Evolutionary conservation across 2,888 invertebrate genomes (phyloP), one percentile per base, ranked within the genome.

Genomic region (Ochropacha duplaris): DNA sequence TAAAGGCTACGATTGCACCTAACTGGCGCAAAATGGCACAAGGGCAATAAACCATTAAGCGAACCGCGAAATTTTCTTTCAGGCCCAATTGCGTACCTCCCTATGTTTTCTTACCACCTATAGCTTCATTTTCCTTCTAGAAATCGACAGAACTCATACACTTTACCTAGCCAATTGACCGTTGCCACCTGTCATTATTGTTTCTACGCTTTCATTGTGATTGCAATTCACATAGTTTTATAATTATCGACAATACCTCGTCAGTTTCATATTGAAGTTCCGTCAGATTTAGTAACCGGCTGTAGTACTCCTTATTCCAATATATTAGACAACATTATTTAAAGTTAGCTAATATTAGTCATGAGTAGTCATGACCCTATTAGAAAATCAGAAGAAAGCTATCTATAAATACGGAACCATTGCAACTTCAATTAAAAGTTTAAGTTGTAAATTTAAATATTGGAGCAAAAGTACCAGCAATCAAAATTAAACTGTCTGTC

Each of bases 121-220:
- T 5, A 36, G n/a, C 36, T 36, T 39, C 5, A 14, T 19, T 19
- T 5, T 44, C 19, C 9, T 44, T 19, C 3, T 44, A n/a, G 44
- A 44, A 44, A 44, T 19, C 9, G 19, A 44, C 44, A 44, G 19
- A 19, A 39, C 0, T 16, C 39, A 39, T 44, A 52, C 55, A 61
- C 62, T 70, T 68, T 69, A 59, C 31, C 54, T 57, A 57, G 26
- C 50, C 59, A 59, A 24, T n/a, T 64, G 58, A 64, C 61, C 61
- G 56, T 60, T 54, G 54, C 50, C 52, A 55, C 56, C 49, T 36
- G 57, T 19, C 19, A 44, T 44, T 44, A 44, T 44, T 44, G 44
- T n/a, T 55, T 62, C 62, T 64, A 64, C 68, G 69, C 75, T 76
- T 75, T 78, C 76, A 31, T 68, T 62, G 55, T 71, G 71, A 74